Evolutionary conservation across 2,888 invertebrate species (phyloP), one percentile per base, ranked within the genome.

Genomic region (Sepioteuthis lessoniana): DNA sequence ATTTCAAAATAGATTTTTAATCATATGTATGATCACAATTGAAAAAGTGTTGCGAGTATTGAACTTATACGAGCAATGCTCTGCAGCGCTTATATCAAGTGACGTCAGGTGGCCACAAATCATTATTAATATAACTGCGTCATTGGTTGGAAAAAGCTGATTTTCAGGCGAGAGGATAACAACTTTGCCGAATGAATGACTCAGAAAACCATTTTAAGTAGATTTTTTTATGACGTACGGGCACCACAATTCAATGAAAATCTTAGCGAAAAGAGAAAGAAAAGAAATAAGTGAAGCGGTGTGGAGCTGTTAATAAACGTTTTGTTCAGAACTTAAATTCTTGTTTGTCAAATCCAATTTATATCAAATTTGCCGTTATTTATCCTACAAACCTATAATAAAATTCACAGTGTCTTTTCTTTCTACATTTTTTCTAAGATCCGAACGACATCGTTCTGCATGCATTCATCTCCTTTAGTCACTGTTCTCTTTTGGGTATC

Each of bases 341-440:
- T n/a, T 31, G n/a, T n/a, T 76, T 76, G 76, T 76, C 76, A n/a
- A 76, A 76, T 76, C 76, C 76, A 76, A 76, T 76, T n/a, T 76
- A 16, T 76, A 76, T 76, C n/a, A 76, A 10, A 76, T 76, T 35
- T 76, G 1, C 19, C 35, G 76, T 35, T 35, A 76, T 35, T 76
- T n/a, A 76, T 76, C n/a, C 16, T 35, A 25, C 8, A 8, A 60
- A 60, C 60, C 8, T 60, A 60, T 31, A 28, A 31, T 60, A 60
- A 60, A 60, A 60, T 60, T 60, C 60, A 60, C 28, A 60, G 60
- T 25, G 21, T 2, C 55, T 60, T 60, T 60, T 60, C 25, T n/a
- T n/a, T n/a, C n/a, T n/a, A n/a, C n/a, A n/a, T 7, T 2, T 25
- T 25, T 60, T 60, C 25, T 60, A 10, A 60, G 60, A 8, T 31